Conservation (phyloP, 2,113 vertebrate species). For the Sander vitreus region DNA sequence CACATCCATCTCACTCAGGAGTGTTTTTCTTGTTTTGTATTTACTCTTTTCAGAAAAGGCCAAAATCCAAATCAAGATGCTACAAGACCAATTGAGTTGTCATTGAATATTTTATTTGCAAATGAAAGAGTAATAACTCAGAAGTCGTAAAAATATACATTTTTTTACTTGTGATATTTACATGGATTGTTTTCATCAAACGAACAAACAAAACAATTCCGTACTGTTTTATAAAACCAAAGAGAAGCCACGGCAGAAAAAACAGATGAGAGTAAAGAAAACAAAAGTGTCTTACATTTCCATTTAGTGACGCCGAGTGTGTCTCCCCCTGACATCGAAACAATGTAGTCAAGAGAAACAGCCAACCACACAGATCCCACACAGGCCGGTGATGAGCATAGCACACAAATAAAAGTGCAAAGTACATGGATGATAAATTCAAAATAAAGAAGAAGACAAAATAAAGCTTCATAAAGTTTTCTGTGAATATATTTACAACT, state of each 20-base stretch:
- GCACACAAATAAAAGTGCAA: constrained; percentile 80
- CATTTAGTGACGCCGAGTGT: constrained; percentile 62
- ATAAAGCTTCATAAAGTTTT: constrained; percentile 75
- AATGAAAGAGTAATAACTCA: constrained; percentile 89
- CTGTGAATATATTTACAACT: constrained; percentile 83
- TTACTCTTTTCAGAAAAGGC: not conserved
- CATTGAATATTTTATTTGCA: constrained; percentile 88
- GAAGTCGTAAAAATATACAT: constrained; percentile 90
- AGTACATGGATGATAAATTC: constrained; percentile 72
- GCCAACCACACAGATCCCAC: constrained; percentile 64
- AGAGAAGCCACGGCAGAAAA: constrained; percentile 72
- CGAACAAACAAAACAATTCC: constrained; percentile 62
- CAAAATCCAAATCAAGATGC: constrained; percentile 47
- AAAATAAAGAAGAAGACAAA: constrained; percentile 57
- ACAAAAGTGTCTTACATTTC: constrained; percentile 72
- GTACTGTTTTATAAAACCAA: constrained; percentile 77
- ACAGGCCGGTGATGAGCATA: constrained; percentile 66
- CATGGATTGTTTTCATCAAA: constrained; percentile 83
- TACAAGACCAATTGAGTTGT: constrained; percentile 72
- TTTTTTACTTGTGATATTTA: constrained; percentile 88
- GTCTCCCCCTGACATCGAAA: constrained; percentile 60
- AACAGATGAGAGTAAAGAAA: constrained; percentile 67
- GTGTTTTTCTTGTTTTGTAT: not conserved
- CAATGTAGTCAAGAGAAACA: constrained; percentile 67
- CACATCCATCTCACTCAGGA: not conserved